These are phyloP conservation scores for Megaceryle torquata DNA, from an alignment of 2,113 vertebrate species.

Conservation along the genomic window DNA sequence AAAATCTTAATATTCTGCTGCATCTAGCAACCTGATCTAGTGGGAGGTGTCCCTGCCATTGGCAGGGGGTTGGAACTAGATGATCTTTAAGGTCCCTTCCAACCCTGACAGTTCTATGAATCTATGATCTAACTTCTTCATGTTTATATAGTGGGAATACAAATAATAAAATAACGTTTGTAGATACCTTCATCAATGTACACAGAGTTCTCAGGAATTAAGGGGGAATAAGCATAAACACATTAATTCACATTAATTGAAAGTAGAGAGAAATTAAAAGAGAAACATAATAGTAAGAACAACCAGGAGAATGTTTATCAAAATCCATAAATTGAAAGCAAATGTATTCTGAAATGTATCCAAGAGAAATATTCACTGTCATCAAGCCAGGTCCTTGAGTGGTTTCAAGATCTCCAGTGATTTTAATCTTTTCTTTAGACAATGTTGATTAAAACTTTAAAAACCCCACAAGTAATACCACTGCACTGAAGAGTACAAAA, in stretches of 20 bases:
- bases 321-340: constrained; percentile 26
- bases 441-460: background rate
- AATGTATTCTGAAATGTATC: background rate
- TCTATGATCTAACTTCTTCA: background rate
- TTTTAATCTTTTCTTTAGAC: background rate
- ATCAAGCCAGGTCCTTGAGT: background rate
- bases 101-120: no score
- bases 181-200: background rate
- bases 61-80: no score
- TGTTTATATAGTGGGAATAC: background rate
- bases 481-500: background rate
- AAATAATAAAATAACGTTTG: background rate
- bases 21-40: background rate
- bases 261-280: background rate
- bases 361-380: constrained; percentile 24
- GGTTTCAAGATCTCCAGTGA: background rate
- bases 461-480: background rate
- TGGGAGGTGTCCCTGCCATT: no score
- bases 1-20: background rate
- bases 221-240: background rate
- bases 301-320: background rate
- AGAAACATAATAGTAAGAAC: background rate
- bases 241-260: background rate
- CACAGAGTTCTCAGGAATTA: background rate
- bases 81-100: no score